Percentiles rank a stretch among this genome's conserved stretches.
These are phyloP conservation scores for Leptobrachium ailaonicum DNA, from an alignment of 2,113 vertebrate genomes.

Conservation along the genomic window DNA sequence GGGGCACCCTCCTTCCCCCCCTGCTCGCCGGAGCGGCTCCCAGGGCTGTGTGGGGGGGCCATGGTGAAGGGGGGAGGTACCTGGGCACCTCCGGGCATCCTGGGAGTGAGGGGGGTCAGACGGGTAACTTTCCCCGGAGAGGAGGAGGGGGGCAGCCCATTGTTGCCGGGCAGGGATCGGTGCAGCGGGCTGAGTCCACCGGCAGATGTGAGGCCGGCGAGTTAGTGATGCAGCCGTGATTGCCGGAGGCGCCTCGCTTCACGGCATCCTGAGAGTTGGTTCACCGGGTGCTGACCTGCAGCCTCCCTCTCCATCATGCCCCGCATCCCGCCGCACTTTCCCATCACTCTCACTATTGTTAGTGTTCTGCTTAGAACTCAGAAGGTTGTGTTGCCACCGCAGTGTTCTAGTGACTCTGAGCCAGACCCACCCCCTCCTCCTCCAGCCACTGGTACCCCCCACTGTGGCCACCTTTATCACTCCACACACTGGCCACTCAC, in stretches of 20 bases:
- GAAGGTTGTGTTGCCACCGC: background rate
- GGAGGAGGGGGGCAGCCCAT: background rate
- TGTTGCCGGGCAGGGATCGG: background rate
- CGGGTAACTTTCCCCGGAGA: background rate
- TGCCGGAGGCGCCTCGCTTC: background rate
- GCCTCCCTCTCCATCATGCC: background rate
- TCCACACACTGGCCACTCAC: background rate
- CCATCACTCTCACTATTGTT: background rate
- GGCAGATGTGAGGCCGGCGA: background rate
- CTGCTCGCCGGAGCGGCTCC: constrained; percentile 67
- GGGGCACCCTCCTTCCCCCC: constrained; percentile 28
- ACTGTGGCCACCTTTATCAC: background rate
- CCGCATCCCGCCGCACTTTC: background rate
- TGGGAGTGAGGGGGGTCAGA: constrained; percentile 21
- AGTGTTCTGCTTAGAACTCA: background rate
- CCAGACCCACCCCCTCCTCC: background rate
- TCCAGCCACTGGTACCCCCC: background rate
- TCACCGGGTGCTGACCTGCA: background rate
- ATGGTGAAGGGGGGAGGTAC: constrained; percentile 25
- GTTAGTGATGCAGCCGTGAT: background rate
- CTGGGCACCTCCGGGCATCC: constrained; percentile 26
- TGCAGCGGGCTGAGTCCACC: too few species aligned
- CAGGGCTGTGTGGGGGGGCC: constrained; percentile 18
- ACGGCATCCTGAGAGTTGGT: background rate
- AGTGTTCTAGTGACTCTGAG: background rate